Percentiles rank a stretch among this genome's conserved stretches.
Conservation (phyloP, 2,113 vertebrate species). For the Gopherus evgoodei region DNA sequence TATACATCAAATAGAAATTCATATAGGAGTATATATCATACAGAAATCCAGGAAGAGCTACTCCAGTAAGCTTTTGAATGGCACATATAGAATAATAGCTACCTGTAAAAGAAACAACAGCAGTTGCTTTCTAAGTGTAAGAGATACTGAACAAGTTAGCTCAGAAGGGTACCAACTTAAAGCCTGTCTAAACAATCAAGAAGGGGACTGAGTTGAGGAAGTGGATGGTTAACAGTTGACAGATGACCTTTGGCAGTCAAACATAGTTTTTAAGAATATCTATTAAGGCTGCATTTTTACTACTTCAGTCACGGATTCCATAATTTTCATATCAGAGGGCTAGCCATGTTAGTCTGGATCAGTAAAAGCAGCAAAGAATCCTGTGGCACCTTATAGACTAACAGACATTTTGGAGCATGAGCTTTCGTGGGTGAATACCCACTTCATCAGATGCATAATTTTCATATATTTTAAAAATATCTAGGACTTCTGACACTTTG, state of each 20-base stretch:
- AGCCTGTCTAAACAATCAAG: neutral
- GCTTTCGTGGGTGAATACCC: too few species aligned
- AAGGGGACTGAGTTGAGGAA: neutral
- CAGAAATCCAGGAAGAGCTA: neutral
- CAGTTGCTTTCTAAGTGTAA: neutral
- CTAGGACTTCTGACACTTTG: too few species aligned
- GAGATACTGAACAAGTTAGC: neutral
- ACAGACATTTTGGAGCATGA: too few species aligned
- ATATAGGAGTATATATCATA: neutral
- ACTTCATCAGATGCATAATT: neutral
- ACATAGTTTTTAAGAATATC: neutral
- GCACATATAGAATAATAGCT: neutral
- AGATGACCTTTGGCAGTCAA: neutral
- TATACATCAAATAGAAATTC: neutral
- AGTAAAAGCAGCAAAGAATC: too few species aligned
- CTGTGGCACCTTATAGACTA: too few species aligned
- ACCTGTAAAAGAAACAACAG: neutral
- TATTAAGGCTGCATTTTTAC: neutral
- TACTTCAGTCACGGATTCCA: neutral
- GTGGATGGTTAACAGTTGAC: neutral
- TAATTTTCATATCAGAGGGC: neutral
- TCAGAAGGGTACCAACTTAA: neutral
- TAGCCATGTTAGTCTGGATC: too few species aligned
- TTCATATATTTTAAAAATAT: neutral
- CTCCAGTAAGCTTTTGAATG: neutral